Evolutionary conservation across 2,113 vertebrate species (phyloP), one percentile per base, ranked within the genome.

Genomic region (Mola mola): DNA sequence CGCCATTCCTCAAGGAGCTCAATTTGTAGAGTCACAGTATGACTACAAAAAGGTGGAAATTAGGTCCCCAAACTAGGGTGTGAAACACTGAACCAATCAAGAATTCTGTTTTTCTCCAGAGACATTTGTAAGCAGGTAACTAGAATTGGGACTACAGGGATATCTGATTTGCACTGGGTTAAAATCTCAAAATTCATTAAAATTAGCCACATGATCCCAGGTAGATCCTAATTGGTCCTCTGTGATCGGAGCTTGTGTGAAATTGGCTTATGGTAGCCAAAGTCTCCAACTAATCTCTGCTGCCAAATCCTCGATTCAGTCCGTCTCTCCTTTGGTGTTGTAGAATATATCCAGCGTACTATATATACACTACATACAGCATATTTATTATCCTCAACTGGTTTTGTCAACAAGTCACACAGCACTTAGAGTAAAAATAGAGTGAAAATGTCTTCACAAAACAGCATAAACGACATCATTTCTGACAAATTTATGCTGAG

Each of bases 221-320:
- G 64, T 75, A 78, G 22, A 17, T 50, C 1, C 11, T 75, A 84
- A 84, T 72, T 76, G 62, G 67, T n/a, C n/a, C n/a, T n/a, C n/a
- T n/a, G n/a, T n/a, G n/a, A n/a, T n/a, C n/a, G n/a, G n/a, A n/a
- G n/a, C n/a, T n/a, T n/a, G n/a, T n/a, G n/a, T n/a, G n/a, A n/a
- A n/a, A n/a, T n/a, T n/a, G n/a, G n/a, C n/a, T n/a, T n/a, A n/a
- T n/a, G n/a, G n/a, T n/a, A 55, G 62, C 57, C 26, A 24, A 61
- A 59, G 56, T 78, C 44, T 63, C 55, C 56, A 67, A 49, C n/a
- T n/a, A n/a, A n/a, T n/a, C n/a, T n/a, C n/a, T n/a, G n/a, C n/a
- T 48, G 53, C 65, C 67, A 62, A 36, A 42, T 81, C 68, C 50
- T 48, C 66, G 69, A 66, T 51, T 69, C 47, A 50, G 63, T 37